Conservation (phyloP, 30 jellyfish, hydroid and myxozoan species). For the Cassiopea andromeda region DNA sequence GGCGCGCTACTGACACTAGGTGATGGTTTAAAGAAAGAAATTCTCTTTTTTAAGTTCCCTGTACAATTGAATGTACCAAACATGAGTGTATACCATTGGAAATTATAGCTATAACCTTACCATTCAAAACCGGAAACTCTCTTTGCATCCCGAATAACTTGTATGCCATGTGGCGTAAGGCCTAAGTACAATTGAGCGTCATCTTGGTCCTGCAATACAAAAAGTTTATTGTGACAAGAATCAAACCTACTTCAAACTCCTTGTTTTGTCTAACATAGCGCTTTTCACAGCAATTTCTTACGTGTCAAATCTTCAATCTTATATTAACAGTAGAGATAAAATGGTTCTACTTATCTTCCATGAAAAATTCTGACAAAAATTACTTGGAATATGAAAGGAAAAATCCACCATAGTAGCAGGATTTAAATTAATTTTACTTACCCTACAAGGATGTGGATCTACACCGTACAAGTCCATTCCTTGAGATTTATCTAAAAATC, state of each 20-base stretch:
- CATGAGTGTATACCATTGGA: neutral
- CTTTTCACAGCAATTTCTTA: no score
- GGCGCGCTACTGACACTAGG: no score
- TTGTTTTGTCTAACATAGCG: no score
- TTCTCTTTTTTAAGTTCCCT: neutral
- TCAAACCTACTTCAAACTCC: neutral
- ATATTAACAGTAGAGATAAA: no score
- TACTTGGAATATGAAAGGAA: no score
- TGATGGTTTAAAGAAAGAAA: no score
- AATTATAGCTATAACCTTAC: conserved; percentile 38
- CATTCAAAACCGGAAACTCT: conserved; percentile 97
- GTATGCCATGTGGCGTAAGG: conserved; percentile 97
- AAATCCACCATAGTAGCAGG: neutral
- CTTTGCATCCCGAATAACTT: conserved; percentile 94
- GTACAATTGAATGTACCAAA: neutral
- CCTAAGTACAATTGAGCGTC: conserved; percentile 96
- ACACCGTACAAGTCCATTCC: conserved; percentile 95
- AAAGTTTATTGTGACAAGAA: neutral
- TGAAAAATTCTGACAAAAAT: no score
- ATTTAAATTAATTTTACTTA: neutral
- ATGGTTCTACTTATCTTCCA: no score
- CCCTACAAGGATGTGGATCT: conserved; percentile 98
- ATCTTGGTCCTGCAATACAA: conserved; percentile 82
- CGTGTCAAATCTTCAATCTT: no score
- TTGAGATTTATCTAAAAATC: conserved; percentile 76